These are phyloP conservation scores for Hydropsyche tenuis DNA, from an alignment of 1,140 invertebrate genomes.

Conservation along the genomic window DNA sequence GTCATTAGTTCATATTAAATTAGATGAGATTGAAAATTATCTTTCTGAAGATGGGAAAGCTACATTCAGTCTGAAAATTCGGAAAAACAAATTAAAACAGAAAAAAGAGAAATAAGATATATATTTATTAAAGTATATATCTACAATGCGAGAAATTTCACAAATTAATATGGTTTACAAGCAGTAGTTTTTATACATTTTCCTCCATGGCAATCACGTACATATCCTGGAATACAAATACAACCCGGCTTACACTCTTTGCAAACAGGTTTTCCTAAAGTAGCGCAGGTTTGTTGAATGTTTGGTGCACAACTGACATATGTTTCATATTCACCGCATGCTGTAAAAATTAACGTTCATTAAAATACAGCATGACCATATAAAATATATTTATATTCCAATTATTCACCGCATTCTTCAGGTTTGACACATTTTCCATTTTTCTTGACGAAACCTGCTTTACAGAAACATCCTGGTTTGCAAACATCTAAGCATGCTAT, in stretches of 20 bases:
- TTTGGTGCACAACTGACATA: background rate
- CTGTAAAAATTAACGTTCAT: too few species aligned
- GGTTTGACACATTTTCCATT: conserved; percentile 15
- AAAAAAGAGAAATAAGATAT: background rate
- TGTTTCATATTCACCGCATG: background rate
- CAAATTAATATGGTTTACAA: background rate
- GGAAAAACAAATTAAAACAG: too few species aligned
- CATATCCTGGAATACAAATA: conserved; percentile 18
- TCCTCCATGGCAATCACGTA: background rate
- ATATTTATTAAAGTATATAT: too few species aligned
- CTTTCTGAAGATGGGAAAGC: background rate
- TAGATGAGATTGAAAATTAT: background rate
- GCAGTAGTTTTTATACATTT: conserved; percentile 9
- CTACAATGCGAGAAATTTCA: too few species aligned
- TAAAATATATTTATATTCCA: too few species aligned
- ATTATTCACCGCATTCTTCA: too few species aligned
- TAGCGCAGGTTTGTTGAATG: conserved; percentile 8
- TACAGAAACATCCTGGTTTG: background rate
- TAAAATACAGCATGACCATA: too few species aligned
- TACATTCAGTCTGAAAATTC: too few species aligned
- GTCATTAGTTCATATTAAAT: background rate
- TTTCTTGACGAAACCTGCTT: conserved; percentile 1
- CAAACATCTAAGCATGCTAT: background rate
- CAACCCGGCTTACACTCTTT: conserved; percentile 3
- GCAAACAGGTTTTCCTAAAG: background rate